Percentiles rank a stretch among this genome's conserved stretches.
These are phyloP conservation scores for Tholera decimalis DNA, from an alignment of 2,888 invertebrate genomes.

Conservation along the genomic window DNA sequence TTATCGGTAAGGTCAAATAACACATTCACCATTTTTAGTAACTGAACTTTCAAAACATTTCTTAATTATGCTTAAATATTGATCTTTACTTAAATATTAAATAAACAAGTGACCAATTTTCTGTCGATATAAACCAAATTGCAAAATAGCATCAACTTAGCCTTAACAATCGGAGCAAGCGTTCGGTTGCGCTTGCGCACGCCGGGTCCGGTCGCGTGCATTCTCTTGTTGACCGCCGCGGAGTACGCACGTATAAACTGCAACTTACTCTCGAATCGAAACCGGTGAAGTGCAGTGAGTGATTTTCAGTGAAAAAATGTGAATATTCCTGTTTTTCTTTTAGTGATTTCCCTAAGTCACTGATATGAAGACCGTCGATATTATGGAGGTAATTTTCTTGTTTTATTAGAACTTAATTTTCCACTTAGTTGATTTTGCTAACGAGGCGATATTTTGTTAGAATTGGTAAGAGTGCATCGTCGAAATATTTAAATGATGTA, in stretches of 20 bases:
- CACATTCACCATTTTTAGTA: neutral
- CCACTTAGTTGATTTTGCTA: slow-evolving; percentile 40
- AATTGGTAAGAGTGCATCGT: slow-evolving; percentile 36
- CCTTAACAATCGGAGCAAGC: slow-evolving; percentile 73
- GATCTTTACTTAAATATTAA: slow-evolving; percentile 29
- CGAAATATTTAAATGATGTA: slow-evolving; percentile 51
- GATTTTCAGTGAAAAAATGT: slow-evolving; percentile 65
- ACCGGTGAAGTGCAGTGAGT: slow-evolving; percentile 64
- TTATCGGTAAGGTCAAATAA: slow-evolving; percentile 25
- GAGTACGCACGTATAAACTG: slow-evolving; percentile 48
- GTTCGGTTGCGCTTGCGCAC: slow-evolving; percentile 66
- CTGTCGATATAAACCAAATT: slow-evolving; percentile 45
- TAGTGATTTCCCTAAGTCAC: slow-evolving; percentile 56
- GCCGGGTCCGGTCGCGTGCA: slow-evolving; percentile 54
- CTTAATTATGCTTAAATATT: slow-evolving; percentile 32
- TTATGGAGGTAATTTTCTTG: slow-evolving; percentile 71
- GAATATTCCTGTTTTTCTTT: slow-evolving; percentile 59
- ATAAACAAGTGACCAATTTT: slow-evolving; percentile 37
- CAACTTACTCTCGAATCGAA: slow-evolving; percentile 49
- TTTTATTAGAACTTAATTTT: slow-evolving; percentile 39
- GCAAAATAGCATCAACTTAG: slow-evolving; percentile 62
- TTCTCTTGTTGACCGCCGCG: slow-evolving; percentile 63
- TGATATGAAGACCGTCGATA: slow-evolving; percentile 74
- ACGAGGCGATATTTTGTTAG: slow-evolving; percentile 44
- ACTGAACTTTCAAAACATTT: slow-evolving; percentile 36